These are phyloP conservation scores for Leuciscus waleckii DNA, from an alignment of 2,797 vertebrate species.

Conservation along the genomic window DNA sequence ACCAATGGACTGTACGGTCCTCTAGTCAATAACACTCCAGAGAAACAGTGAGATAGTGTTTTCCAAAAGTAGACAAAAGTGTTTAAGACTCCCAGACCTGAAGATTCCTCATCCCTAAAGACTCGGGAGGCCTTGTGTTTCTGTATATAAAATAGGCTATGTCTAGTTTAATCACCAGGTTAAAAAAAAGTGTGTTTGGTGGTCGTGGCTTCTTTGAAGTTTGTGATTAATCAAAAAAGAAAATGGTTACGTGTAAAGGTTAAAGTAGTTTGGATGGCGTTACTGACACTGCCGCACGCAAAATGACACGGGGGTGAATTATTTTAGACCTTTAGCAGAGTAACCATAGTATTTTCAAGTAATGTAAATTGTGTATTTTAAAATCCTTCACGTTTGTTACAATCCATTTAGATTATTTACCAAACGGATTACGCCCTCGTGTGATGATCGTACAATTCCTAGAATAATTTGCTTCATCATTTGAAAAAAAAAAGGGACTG, in stretches of 20 bases:
- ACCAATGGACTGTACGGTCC: conserved; percentile 90
- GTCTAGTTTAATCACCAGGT: conserved; percentile 45
- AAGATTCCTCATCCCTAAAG: conserved; percentile 5
- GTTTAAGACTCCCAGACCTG: conserved; percentile 70
- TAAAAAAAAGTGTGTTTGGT: conserved; percentile 45
- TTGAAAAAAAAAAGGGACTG: conserved; percentile 45
- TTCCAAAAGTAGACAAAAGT: conserved; percentile 71
- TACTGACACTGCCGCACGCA: conserved; percentile 19
- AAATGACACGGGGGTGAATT: neutral
- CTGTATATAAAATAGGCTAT: conserved; percentile 52
- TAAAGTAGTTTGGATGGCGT: conserved; percentile 8
- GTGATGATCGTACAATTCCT: conserved; percentile 60
- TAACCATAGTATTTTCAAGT: conserved; percentile 62
- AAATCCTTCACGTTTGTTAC: conserved; percentile 52
- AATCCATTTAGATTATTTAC: conserved; percentile 57
- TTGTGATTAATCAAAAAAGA: conserved; percentile 42
- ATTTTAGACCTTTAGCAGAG: conserved; percentile 39
- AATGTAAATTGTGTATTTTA: conserved; percentile 58
- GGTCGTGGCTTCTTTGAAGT: conserved; percentile 49
- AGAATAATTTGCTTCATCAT: conserved; percentile 40
- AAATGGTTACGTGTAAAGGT: conserved; percentile 10
- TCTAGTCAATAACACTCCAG: conserved; percentile 92
- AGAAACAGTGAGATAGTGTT: conserved; percentile 87
- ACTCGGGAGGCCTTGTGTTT: conserved; percentile 29
- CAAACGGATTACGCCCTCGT: conserved; percentile 44